Percentiles rank a stretch among this genome's conserved stretches.
Conservation (phyloP, 2,888 invertebrate species). For the Troilus luridus region DNA sequence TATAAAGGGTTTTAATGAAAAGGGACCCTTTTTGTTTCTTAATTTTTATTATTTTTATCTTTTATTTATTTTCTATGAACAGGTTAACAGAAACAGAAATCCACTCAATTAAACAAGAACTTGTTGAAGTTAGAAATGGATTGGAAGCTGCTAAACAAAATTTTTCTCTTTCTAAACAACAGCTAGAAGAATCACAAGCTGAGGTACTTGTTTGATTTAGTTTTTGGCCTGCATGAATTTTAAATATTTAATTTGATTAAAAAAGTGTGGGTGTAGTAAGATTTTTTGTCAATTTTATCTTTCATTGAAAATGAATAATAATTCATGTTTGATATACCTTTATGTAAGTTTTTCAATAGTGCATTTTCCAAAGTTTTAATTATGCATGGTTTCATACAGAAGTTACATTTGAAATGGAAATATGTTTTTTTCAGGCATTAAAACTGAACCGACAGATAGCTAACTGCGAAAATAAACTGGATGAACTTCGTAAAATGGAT, state of each 20-base stretch:
- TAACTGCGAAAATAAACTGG: constrained; percentile 53
- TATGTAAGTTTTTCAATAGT: no score
- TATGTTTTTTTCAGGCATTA: constrained; percentile 44
- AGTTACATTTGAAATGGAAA: no score
- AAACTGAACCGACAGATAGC: constrained; percentile 43
- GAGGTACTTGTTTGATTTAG: neutral
- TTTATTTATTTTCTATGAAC: neutral
- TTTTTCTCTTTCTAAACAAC: neutral
- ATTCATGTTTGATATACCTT: no score
- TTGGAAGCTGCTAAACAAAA: constrained; percentile 45
- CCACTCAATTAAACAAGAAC: constrained; percentile 56
- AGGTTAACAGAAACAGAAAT: constrained; percentile 58
- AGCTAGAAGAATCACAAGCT: constrained; percentile 44
- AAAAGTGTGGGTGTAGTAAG: no score
- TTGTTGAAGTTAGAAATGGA: neutral
- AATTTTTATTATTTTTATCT: neutral
- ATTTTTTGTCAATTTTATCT: no score
- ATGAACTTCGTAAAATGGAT: constrained; percentile 58
- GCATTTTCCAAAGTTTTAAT: no score
- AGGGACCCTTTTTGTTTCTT: neutral
- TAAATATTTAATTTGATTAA: neutral
- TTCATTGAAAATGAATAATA: neutral
- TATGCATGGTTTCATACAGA: no score
- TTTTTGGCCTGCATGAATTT: neutral
- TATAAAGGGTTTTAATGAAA: no score